Percentiles rank a stretch among this genome's conserved stretches.
Conservation (phyloP, 2,888 invertebrate genomes). For the Nemotelus nigrinus region DNA sequence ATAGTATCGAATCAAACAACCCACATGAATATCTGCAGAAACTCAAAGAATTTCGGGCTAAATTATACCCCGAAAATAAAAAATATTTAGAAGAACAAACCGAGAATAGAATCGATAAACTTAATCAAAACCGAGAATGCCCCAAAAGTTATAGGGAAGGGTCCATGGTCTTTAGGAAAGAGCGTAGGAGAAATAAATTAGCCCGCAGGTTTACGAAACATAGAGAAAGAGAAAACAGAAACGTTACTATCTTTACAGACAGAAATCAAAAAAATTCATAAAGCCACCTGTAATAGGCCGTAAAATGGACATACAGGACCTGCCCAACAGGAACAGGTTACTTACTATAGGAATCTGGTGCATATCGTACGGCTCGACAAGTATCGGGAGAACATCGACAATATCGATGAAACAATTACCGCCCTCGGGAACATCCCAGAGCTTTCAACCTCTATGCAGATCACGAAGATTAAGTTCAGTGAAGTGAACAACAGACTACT, state of each 20-base stretch:
- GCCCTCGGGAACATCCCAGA: neutral
- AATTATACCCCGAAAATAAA: constrained; percentile 46
- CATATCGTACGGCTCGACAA: constrained; percentile 4
- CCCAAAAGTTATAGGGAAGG: constrained; percentile 19
- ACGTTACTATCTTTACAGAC: constrained; percentile 3
- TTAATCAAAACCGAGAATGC: constrained; percentile 30
- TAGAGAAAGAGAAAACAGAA: constrained; percentile 13
- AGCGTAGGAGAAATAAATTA: constrained; percentile 25
- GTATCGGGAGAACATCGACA: constrained; percentile 15
- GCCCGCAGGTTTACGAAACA: constrained; percentile 22
- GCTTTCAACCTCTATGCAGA: neutral
- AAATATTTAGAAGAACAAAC: constrained; percentile 24
- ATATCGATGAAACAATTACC: neutral
- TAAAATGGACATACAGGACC: constrained; percentile 21
- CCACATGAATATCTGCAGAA: constrained; percentile 43
- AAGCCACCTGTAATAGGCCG: constrained; percentile 1
- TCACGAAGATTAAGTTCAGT: neutral
- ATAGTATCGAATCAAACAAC: constrained; percentile 25
- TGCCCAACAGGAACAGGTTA: constrained; percentile 18
- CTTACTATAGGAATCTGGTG: neutral
- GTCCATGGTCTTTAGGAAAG: constrained; percentile 23
- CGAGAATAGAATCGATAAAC: constrained; percentile 28
- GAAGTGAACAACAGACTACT: neutral
- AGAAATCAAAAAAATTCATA: constrained; percentile 32
- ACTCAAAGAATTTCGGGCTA: constrained; percentile 40